These are phyloP conservation scores for Zeus faber DNA, from an alignment of 2,113 vertebrate species.

Conservation along the genomic window DNA sequence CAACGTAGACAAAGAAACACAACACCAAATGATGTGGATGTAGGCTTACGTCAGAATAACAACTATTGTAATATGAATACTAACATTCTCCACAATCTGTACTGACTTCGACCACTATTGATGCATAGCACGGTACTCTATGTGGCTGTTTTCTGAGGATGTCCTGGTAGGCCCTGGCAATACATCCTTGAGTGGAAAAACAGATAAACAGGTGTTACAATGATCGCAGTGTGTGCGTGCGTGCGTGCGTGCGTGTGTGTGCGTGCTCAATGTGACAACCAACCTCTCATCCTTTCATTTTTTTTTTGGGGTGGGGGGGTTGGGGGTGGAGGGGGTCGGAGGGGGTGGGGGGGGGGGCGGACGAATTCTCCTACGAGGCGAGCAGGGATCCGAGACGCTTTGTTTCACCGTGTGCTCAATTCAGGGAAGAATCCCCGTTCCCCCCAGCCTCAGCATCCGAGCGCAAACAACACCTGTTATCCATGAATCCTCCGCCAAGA, in stretches of 20 bases:
- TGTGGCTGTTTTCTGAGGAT: too few species aligned
- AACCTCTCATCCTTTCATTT: slow-evolving; percentile 66
- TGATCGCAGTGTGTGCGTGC: slow-evolving; percentile 35
- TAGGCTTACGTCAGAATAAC: slow-evolving; percentile 21
- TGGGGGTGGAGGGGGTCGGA: too few species aligned
- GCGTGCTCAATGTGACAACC: slow-evolving; percentile 34
- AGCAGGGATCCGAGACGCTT: slow-evolving; percentile 37
- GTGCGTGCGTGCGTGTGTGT: slow-evolving; percentile 7
- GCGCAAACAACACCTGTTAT: slow-evolving; percentile 71
- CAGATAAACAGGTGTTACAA: slow-evolving; percentile 70
- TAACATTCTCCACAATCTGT: too few species aligned
- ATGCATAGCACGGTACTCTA: too few species aligned
- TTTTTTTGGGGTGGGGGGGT: too few species aligned
- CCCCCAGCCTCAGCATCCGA: slow-evolving; percentile 51
- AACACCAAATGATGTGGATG: slow-evolving; percentile 36
- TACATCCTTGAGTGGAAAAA: slow-evolving; percentile 17
- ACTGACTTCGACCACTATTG: too few species aligned
- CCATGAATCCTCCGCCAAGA: slow-evolving; percentile 58
- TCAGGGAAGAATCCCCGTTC: slow-evolving; percentile 46
- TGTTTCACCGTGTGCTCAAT: slow-evolving; percentile 48
- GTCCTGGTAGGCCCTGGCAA: not conserved
- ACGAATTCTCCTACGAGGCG: slow-evolving; percentile 21
- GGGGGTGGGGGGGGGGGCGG: too few species aligned
- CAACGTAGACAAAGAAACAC: slow-evolving; percentile 59
- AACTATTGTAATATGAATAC: not conserved